Evolutionary conservation across 2,113 vertebrate species (phyloP).

Genomic region (Corythornis vintsioides): DNA sequence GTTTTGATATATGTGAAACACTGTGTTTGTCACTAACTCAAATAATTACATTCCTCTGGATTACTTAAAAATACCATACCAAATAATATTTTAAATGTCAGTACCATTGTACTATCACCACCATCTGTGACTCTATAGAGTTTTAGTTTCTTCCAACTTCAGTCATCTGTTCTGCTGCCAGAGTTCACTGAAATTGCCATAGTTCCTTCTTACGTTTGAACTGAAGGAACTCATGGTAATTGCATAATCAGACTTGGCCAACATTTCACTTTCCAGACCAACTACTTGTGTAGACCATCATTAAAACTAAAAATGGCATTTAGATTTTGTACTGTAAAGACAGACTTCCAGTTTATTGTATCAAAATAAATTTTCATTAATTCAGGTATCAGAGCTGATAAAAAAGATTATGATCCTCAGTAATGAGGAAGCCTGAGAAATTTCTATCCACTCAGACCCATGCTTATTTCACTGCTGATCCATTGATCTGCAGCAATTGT

Average conservation of each 20-base stretch:
- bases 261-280: background rate
- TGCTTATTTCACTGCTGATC: background rate
- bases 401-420: background rate
- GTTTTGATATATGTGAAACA: background rate
- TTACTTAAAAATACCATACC: background rate
- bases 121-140: background rate
- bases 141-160: background rate
- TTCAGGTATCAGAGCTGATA: background rate
- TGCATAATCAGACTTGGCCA: background rate
- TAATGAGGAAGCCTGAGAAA: background rate
- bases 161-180: background rate
- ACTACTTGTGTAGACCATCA: background rate
- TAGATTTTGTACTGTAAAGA: background rate
- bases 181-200: background rate
- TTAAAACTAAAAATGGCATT: background rate
- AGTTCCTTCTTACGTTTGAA: background rate
- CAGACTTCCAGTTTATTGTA: background rate
- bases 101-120: background rate
- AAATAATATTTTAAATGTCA: background rate
- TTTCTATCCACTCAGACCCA: background rate
- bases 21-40: background rate
- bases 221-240: background rate
- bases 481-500: background rate
- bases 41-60: background rate
- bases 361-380: background rate